These are phyloP conservation scores for Amphipoea lucens DNA, from an alignment of 2,888 invertebrate genomes.

Conservation along the genomic window DNA sequence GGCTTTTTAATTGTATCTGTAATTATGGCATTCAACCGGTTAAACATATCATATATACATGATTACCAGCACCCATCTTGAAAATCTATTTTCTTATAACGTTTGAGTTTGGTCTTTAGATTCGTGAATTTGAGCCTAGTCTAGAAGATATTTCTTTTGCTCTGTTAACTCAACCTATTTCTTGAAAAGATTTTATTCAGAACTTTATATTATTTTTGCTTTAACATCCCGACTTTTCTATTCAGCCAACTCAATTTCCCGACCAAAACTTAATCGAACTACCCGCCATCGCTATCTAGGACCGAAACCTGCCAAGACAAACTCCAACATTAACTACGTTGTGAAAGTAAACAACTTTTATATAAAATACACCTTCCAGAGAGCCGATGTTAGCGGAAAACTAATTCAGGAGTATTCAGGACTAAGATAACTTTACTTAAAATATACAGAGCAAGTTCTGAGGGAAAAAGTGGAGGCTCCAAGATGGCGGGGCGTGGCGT, in stretches of 20 bases:
- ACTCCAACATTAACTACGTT: conserved; percentile 46
- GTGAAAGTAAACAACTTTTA: conserved; percentile 63
- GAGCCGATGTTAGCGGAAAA: conserved; percentile 66
- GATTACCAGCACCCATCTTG: neutral
- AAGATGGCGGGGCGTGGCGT: conserved; percentile 74
- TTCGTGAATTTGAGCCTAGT: neutral
- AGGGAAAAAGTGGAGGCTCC: conserved; percentile 56
- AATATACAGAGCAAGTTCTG: conserved; percentile 69
- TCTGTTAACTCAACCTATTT: neutral
- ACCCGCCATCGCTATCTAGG: neutral
- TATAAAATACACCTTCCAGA: conserved; percentile 59
- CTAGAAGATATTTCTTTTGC: neutral
- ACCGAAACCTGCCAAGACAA: conserved; percentile 31
- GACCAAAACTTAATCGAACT: conserved; percentile 6
- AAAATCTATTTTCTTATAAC: neutral
- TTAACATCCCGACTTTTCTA: neutral
- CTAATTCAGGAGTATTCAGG: conserved; percentile 67
- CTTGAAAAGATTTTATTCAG: neutral
- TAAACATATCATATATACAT: neutral
- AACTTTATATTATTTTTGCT: neutral
- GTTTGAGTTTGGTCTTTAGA: neutral
- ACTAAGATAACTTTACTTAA: conserved; percentile 72
- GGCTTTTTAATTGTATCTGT: no score
- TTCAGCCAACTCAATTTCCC: neutral
- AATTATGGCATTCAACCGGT: no score